phyloP scores from a whole-genome alignment of 2,113 vertebrate genomes.

The Meles meles region DNA sequence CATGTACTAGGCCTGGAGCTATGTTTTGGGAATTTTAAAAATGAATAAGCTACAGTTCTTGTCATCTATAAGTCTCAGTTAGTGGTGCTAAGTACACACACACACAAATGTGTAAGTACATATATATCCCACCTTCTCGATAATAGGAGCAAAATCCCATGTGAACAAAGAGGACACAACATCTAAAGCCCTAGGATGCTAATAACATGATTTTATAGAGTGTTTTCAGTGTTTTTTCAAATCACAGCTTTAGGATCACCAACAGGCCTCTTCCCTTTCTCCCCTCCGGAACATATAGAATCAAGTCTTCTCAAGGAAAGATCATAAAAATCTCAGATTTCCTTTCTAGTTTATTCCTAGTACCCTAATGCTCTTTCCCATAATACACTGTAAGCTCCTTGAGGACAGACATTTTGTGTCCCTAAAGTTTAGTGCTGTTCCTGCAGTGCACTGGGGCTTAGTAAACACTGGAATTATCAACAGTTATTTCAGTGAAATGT shows the following conservation, averaged over 20 bases:
- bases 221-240: neutral
- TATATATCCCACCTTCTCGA: no score
- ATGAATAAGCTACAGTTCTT: neutral
- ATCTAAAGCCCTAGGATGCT: neutral
- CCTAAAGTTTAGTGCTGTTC: neutral
- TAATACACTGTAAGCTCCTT: neutral
- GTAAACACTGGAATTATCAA: neutral
- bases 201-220: neutral
- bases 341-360: neutral
- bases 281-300: neutral
- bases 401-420: neutral
- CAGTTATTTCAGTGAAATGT: neutral
- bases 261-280: neutral
- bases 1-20: neutral
- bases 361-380: neutral
- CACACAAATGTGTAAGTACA: neutral
- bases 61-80: neutral
- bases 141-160: neutral
- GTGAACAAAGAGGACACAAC: neutral
- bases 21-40: neutral
- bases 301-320: neutral
- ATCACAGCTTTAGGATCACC: neutral
- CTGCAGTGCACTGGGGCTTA: neutral
- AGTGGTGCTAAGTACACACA: neutral
- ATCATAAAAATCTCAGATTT: neutral